Evolutionary conservation across 1,140 invertebrate species (phyloP).

Genomic region (Drosophila kepulauana): DNA sequence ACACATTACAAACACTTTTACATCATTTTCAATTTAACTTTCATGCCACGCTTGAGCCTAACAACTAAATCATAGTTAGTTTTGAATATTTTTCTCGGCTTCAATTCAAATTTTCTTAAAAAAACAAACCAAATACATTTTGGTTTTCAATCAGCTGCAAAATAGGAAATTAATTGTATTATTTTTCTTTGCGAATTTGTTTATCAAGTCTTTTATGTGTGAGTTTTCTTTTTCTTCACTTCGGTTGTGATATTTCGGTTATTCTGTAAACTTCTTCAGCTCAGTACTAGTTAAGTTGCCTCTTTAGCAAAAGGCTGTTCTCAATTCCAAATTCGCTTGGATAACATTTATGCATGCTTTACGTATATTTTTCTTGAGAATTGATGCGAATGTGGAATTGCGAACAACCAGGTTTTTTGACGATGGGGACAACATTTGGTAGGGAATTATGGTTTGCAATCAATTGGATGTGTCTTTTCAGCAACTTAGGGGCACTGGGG

Average conservation of each 20-base stretch:
- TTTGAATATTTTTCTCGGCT: constrained; percentile 24
- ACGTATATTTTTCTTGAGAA: neutral
- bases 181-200: constrained; percentile 56
- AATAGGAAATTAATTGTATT: constrained; percentile 56
- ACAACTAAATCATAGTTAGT: constrained; percentile 46
- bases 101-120: constrained; percentile 29
- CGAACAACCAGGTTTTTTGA: constrained; percentile 13
- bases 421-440: neutral
- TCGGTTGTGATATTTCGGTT: constrained; percentile 38
- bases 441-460: constrained; percentile 4
- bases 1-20: constrained; percentile 67
- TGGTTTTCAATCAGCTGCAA: constrained; percentile 51
- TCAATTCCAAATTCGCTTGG: neutral
- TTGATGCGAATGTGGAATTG: constrained; percentile 14
- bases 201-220: constrained; percentile 65
- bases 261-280: constrained; percentile 39
- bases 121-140: neutral
- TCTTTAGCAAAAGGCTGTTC: neutral
- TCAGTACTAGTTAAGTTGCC: constrained; percentile 48
- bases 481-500: constrained; percentile 18
- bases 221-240: constrained; percentile 37
- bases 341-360: constrained; percentile 1
- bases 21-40: constrained; percentile 21
- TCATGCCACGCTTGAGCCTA: constrained; percentile 63
- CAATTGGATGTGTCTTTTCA: constrained; percentile 23